These are phyloP conservation scores for Trichopoda pennipes DNA, from an alignment of 2,888 invertebrate genomes.

Conservation along the genomic window DNA sequence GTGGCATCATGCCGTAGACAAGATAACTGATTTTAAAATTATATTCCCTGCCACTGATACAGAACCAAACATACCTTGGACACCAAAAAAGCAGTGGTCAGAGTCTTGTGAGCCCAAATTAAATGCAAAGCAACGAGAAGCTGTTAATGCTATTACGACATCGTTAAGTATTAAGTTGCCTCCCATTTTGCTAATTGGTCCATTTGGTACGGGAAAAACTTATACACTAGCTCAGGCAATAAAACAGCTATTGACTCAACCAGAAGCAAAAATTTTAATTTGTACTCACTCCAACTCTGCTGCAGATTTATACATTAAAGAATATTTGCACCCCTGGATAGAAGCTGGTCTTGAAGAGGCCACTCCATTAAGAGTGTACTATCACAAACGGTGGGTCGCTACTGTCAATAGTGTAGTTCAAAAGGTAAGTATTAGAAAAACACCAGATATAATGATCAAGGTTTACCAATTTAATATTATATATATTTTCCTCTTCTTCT, in stretches of 20 bases:
- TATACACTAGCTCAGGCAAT: conserved; percentile 90
- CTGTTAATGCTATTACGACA: conserved; percentile 88
- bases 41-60: conserved; percentile 87
- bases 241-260: conserved; percentile 85
- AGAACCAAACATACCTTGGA: conserved; percentile 86
- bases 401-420: conserved; percentile 88
- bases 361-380: conserved; percentile 89
- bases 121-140: conserved; percentile 90
- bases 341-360: conserved; percentile 85
- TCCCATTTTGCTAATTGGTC: conserved; percentile 88
- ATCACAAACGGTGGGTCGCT: conserved; percentile 89
- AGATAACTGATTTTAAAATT: conserved; percentile 86
- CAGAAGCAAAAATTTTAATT: conserved; percentile 87
- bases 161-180: conserved; percentile 84
- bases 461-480: neutral
- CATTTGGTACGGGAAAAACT: conserved; percentile 94
- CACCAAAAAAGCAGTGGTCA: conserved; percentile 86
- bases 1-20: conserved; percentile 91
- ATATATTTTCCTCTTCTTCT: conserved; percentile 17
- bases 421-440: conserved; percentile 80
- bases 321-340: conserved; percentile 90
- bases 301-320: conserved; percentile 91
- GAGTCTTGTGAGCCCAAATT: conserved; percentile 84
- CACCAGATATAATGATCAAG: neutral
- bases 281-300: conserved; percentile 94